Percentiles rank a stretch among this genome's conserved stretches.
phyloP scores from a whole-genome alignment of 2,797 vertebrate genomes.

The Thripadectes ignobilis region DNA sequence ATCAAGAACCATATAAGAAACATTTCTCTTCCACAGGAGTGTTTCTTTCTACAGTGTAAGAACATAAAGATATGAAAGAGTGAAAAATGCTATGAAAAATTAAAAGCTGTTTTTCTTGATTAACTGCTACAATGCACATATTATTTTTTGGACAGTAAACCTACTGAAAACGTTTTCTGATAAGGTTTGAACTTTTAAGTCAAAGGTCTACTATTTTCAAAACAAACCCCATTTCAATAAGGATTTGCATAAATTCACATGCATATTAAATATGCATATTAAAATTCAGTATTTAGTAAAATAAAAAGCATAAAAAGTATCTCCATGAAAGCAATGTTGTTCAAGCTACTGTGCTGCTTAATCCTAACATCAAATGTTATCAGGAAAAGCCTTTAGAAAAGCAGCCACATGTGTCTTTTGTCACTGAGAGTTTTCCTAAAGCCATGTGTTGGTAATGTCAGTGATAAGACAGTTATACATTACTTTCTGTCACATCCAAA shows the following conservation, averaged over 20 bases:
- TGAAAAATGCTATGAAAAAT: neutral
- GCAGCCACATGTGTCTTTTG: neutral
- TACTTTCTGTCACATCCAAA: neutral
- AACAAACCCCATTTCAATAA: neutral
- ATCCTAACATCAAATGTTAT: neutral
- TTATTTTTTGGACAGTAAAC: neutral
- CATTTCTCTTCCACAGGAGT: neutral
- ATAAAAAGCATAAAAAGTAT: neutral
- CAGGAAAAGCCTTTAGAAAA: neutral
- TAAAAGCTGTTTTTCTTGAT: neutral
- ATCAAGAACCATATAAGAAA: neutral
- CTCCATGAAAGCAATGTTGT: neutral
- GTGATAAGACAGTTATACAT: neutral
- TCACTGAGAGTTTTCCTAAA: neutral
- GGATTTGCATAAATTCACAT: conserved; percentile 65
- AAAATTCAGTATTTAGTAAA: conserved; percentile 27
- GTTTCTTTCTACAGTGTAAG: neutral
- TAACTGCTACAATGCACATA: neutral
- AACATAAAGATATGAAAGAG: neutral
- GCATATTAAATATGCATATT: neutral
- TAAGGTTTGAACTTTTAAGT: neutral
- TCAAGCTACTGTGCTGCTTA: neutral
- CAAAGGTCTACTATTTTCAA: conserved; percentile 28
- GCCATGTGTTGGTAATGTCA: neutral
- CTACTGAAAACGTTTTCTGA: neutral